These are phyloP conservation scores for Nicator chloris DNA, from an alignment of 2,113 vertebrate species.

Conservation along the genomic window DNA sequence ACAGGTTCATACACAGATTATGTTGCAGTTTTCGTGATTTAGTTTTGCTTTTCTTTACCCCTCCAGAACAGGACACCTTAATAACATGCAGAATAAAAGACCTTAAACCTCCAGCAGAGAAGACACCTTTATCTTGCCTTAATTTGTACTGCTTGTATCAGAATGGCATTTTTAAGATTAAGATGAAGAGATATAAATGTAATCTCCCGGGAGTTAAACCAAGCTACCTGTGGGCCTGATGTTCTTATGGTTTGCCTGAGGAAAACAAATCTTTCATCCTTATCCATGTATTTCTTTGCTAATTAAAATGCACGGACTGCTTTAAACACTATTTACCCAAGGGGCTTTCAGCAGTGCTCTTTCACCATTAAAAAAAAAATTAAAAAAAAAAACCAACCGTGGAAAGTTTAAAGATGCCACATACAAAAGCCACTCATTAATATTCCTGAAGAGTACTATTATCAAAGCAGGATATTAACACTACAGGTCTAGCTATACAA, in stretches of 20 bases:
- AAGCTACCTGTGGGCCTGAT: constrained; percentile 20
- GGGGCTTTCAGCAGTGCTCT: background rate
- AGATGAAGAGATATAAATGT: constrained; percentile 14
- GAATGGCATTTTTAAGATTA: background rate
- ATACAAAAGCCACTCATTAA: constrained; percentile 26
- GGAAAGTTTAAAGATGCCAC: background rate
- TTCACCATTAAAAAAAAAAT: background rate
- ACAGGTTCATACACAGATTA: background rate
- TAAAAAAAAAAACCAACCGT: background rate
- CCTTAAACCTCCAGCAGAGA: constrained; percentile 1
- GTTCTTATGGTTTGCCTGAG: constrained; percentile 23
- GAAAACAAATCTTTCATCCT: constrained; percentile 55
- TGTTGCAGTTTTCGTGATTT: background rate
- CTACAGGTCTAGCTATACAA: constrained; percentile 39
- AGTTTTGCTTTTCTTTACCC: background rate
- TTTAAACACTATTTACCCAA: constrained; percentile 42
- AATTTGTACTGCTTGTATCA: constrained; percentile 34
- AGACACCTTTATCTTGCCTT: background rate
- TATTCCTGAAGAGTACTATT: constrained; percentile 18
- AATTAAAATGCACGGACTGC: constrained; percentile 64
- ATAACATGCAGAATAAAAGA: background rate
- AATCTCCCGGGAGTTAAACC: constrained; percentile 29
- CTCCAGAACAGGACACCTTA: background rate
- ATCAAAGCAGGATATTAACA: constrained; percentile 62
- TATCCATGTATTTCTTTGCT: constrained; percentile 52